Base-by-base conservation (phyloP, 1,140 invertebrate species). In the Polypedilum vanderplanki region DNA sequence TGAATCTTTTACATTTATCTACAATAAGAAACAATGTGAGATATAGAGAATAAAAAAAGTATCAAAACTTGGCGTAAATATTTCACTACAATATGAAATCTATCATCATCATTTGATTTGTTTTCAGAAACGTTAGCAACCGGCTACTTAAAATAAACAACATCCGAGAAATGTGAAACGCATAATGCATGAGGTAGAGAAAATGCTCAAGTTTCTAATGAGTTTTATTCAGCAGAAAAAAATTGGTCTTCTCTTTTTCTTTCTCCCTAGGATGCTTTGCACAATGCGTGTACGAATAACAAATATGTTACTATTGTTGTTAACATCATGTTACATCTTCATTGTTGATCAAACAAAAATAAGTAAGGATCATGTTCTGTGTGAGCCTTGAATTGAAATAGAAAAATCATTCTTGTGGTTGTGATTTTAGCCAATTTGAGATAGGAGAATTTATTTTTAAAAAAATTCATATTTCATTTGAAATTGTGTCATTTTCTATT, bases 261-360 rank as follows among this genome's bases (percentile, higher is more conserved):
- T 5, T 18, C 65, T 22, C 24, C 24, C 24, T 33, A 33, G 24
- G 24, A 33, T 5, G 1, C 24, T 33, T 33, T 33, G 24, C 46
- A 57, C 46, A 57, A n/a, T 57, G 9, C 5, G 5, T 57, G 46
- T n/a, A 57, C 46, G n/a, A 57, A 57, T 57, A 57, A 57, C n/a
- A 57, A 57, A 57, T 57, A 57, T 57, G 46, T 4, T 57, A 4
- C 46, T 57, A 57, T 57, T 57, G 46, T 57, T 57, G 15, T n/a
- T 22, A 70, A 70, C 65, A 70, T 70, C 65, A 70, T 70, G 65
- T 70, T 70, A 70, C 65, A 70, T 70, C 65, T 70, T 70, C 65
- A 70, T 70, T 22, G 46, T 57, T 57, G 46, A 57, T 57, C 46
- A 57, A 57, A 57, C 46, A 57, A 57, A 57, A 57, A 33, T 33